phyloP scores from a whole-genome alignment of 2,888 invertebrate species.

The Troides oblongomaculatus region DNA sequence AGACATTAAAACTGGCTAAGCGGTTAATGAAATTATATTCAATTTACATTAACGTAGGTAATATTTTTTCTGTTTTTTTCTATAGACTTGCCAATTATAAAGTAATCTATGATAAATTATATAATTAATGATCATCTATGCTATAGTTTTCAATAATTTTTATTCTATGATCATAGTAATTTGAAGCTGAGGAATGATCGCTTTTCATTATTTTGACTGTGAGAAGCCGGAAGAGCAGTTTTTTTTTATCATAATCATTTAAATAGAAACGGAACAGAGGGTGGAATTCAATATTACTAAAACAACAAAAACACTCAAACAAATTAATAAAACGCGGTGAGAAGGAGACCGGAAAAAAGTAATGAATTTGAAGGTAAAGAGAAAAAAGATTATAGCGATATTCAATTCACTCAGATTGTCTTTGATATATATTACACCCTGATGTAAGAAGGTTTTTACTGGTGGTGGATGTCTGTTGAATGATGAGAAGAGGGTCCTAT shows the following conservation, averaged over 20 bases:
- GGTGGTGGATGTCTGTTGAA: no score
- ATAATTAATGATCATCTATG: no score
- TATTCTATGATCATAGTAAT: neutral
- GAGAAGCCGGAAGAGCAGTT: neutral
- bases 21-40: no score
- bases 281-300: neutral
- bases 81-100: no score
- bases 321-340: neutral
- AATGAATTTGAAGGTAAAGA: neutral
- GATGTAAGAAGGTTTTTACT: neutral
- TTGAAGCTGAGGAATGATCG: neutral
- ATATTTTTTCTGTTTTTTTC: no score
- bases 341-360: neutral
- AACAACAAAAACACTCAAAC: neutral
- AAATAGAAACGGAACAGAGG: neutral
- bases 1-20: no score
- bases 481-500: no score
- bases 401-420: neutral
- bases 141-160: no score
- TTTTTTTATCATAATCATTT: neutral
- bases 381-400: constrained; percentile 1
- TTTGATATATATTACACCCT: neutral
- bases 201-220: neutral
- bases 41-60: no score
- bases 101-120: no score